Conservation (phyloP, 2,113 vertebrate species). For the Sinosuthora webbiana region DNA sequence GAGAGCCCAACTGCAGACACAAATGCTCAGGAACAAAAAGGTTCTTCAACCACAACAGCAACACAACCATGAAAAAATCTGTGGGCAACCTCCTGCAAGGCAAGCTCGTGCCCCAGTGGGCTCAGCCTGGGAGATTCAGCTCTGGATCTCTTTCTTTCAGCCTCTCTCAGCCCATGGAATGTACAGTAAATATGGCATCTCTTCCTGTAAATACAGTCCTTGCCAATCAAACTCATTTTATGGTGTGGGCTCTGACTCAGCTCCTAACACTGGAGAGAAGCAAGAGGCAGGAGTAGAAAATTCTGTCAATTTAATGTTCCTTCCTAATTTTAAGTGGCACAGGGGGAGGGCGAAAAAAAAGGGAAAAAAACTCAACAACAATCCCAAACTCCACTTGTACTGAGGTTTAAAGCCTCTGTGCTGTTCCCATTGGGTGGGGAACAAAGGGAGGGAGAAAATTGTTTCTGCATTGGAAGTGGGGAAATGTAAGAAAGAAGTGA, state of each 20-base stretch:
- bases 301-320: slow-evolving; percentile 59
- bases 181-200: neutral
- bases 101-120: neutral
- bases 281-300: slow-evolving; percentile 39
- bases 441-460: neutral
- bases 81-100: neutral
- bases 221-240: slow-evolving; percentile 63
- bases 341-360: fast-evolving
- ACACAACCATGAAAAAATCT: neutral
- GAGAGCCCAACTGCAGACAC: neutral
- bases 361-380: neutral
- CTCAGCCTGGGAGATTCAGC: neutral
- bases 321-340: slow-evolving; percentile 49
- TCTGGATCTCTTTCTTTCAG: neutral
- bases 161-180: neutral
- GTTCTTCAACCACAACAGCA: neutral
- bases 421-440: neutral
- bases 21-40: neutral
- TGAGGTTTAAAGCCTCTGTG: neutral
- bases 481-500: neutral
- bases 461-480: neutral
- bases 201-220: slow-evolving; percentile 26
- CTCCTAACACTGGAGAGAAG: slow-evolving; percentile 24
- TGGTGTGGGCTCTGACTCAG: slow-evolving; percentile 51
- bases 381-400: neutral